Evolutionary conservation across 2,888 invertebrate species (phyloP), one percentile per base, ranked within the genome.

Genomic region (Hemicrepidius hirtus): DNA sequence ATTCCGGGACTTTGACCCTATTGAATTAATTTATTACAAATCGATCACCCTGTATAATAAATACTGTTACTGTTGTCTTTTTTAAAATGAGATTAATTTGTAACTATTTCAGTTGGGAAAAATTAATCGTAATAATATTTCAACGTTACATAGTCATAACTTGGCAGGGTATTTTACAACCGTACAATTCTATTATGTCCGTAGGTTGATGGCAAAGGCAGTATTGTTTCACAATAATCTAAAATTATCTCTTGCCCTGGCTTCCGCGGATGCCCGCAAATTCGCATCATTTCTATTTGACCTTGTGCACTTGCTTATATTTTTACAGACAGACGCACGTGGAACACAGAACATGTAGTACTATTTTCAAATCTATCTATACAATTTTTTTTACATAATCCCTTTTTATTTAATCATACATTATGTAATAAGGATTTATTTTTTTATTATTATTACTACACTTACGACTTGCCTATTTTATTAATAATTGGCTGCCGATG

Each of bases 221-320:
- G 46, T 60, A 72, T 76, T 71, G 75, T 76, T 76, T 75, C 75
- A 75, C 75, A 73, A 76, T 71, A 67, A 60, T 75, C 76, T 75
- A 77, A 77, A 75, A 74, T 74, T 75, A 73, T 62, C 49, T 28
- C 66, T 66, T 71, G 65, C 69, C 67, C 66, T 62, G 71, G 75
- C 74, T 72, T 72, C 68, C 66, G 72, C 68, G 53, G 60, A 70
- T 73, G 71, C 60, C 35, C 37, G 65, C 40, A 65, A 64, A 73
- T 72, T 71, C 67, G 73, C 66, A 73, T 64, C 71, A 73, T 73
- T 65, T 62, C 64, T 40, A 32, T 62, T 37, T 65, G 71, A 72
- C 71, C 74, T 75, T 76, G 75, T 35, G 55, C 68, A 65, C 62
- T 64, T 62, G 44, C 64, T 69, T 46, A 71, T 75, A 77, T 76